Percentiles rank a stretch among this genome's conserved stretches.
Conservation (phyloP, 2,797 vertebrate genomes). For the Clarias fuscus region DNA sequence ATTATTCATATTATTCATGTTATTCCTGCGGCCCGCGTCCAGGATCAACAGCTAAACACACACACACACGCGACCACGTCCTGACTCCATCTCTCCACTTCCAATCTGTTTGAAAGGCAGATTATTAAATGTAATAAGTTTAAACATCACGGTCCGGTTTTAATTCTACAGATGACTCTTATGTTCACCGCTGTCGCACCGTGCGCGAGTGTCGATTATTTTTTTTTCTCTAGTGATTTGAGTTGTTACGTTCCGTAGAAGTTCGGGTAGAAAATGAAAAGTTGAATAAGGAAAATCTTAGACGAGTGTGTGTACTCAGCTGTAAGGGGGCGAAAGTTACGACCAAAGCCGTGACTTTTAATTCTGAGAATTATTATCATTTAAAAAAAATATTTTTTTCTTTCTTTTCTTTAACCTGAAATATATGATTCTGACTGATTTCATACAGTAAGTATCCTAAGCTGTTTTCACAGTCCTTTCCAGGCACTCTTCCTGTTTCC, state of each 20-base stretch:
- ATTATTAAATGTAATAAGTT: no score
- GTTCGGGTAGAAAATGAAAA: no score
- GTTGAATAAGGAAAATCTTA: no score
- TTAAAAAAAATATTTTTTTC: neutral
- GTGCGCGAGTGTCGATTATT: no score
- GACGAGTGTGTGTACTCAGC: neutral
- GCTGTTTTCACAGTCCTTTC: neutral
- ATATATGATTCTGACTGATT: neutral
- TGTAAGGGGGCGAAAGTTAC: neutral
- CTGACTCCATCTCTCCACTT: constrained; percentile 3
- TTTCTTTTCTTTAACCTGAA: neutral
- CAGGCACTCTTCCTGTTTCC: neutral
- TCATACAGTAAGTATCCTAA: neutral
- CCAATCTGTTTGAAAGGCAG: neutral
- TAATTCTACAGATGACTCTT: no score
- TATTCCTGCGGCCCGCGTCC: constrained; percentile 49
- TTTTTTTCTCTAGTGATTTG: no score
- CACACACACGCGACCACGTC: constrained; percentile 41
- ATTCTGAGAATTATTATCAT: neutral
- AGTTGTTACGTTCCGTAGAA: no score
- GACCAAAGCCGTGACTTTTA: neutral
- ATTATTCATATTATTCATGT: constrained; percentile 55
- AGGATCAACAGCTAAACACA: constrained; percentile 32
- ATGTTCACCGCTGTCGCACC: no score
- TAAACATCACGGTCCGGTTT: no score